Evolutionary conservation across 2,888 invertebrate genomes (phyloP).

Genomic region (Chromoteleia sp.): DNA sequence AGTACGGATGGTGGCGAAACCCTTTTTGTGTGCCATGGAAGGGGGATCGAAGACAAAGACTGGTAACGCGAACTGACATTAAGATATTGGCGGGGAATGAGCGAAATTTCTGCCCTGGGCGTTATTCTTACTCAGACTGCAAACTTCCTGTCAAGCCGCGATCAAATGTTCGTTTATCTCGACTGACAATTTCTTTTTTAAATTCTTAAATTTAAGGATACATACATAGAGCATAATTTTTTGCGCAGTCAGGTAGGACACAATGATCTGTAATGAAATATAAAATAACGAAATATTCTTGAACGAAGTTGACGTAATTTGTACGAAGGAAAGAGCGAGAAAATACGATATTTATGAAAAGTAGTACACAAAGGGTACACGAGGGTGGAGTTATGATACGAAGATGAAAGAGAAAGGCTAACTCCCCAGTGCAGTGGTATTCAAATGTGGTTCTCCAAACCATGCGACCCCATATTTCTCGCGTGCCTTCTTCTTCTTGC

Average conservation of each 20-base stretch:
- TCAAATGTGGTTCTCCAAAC: constrained; percentile 82
- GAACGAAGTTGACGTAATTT: constrained; percentile 23
- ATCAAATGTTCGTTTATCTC: constrained; percentile 56
- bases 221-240: no score
- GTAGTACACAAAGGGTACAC: constrained; percentile 52
- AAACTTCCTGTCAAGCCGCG: constrained; percentile 60
- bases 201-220: background rate
- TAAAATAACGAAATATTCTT: background rate
- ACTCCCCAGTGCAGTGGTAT: constrained; percentile 78
- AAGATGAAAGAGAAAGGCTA: constrained; percentile 79
- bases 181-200: constrained; percentile 13
- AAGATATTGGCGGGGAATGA: constrained; percentile 76
- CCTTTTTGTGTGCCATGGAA: constrained; percentile 76
- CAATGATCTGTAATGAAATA: background rate
- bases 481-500: constrained; percentile 75
- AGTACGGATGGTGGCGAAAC: constrained; percentile 77
- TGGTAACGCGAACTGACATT: constrained; percentile 78
- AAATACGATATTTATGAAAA: constrained; percentile 59
- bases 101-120: constrained; percentile 53
- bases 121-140: constrained; percentile 67
- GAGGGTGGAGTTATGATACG: constrained; percentile 60
- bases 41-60: constrained; percentile 79
- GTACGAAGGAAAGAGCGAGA: constrained; percentile 17
- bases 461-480: constrained; percentile 78
- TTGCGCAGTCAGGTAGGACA: background rate